Conservation (phyloP, 2,888 invertebrate genomes). For the Oasisia sp. region DNA sequence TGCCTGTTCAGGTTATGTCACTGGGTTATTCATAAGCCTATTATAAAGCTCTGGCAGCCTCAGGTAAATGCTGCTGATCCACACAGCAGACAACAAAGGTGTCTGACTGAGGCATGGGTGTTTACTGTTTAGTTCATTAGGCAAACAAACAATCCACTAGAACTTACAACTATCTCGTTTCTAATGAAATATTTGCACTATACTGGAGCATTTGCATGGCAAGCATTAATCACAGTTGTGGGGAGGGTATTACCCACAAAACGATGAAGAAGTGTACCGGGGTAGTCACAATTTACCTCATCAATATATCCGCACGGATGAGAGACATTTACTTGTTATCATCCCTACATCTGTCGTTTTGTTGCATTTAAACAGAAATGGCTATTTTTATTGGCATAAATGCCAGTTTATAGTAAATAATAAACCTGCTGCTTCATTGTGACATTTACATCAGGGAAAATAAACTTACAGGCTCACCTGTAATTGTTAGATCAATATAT, state of each 20-base stretch:
- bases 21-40: background rate
- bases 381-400: background rate
- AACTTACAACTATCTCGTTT: too few species aligned
- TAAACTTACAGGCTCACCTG: background rate
- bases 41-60: background rate
- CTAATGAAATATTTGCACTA: too few species aligned
- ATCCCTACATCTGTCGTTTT: background rate
- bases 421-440: background rate
- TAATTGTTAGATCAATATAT: too few species aligned
- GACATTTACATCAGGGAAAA: background rate
- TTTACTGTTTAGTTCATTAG: background rate
- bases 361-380: background rate
- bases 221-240: too few species aligned
- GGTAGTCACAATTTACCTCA: background rate
- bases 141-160: background rate
- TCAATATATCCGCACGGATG: background rate
- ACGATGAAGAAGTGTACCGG: too few species aligned
- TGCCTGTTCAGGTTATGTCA: background rate
- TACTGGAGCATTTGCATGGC: too few species aligned
- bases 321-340: background rate
- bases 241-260: too few species aligned
- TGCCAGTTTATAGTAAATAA: background rate
- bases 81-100: background rate
- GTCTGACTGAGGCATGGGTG: background rate
- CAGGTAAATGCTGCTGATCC: background rate